These are phyloP conservation scores for Australoheros facetus DNA, from an alignment of 2,797 vertebrate genomes.

Conservation along the genomic window DNA sequence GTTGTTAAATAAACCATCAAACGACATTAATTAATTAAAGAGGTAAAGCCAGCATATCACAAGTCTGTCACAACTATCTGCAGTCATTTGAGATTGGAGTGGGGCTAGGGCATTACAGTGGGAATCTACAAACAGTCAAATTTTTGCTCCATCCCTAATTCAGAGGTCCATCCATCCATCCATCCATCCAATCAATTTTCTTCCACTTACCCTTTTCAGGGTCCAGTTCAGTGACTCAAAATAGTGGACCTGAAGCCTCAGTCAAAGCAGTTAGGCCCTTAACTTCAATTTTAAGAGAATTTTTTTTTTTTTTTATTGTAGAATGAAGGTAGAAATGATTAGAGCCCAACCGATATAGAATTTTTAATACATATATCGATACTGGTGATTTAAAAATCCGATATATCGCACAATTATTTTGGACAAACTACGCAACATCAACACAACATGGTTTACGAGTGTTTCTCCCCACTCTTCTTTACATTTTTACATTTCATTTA, in stretches of 20 bases:
- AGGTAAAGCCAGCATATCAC: fast-evolving
- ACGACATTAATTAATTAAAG: not conserved
- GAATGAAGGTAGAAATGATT: not conserved
- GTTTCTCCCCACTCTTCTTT: not conserved
- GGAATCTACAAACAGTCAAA: not conserved
- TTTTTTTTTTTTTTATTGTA: not conserved
- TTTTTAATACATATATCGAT: not conserved
- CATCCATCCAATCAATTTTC: too few species aligned
- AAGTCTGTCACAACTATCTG: not conserved
- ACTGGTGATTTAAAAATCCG: not conserved
- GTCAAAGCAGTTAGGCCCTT: fast-evolving
- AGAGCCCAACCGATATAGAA: not conserved
- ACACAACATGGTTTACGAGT: too few species aligned
- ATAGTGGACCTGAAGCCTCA: not conserved
- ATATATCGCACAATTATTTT: not conserved
- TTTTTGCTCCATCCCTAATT: not conserved
- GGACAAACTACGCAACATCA: not conserved
- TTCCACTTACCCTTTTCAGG: too few species aligned
- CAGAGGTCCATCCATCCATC: not conserved
- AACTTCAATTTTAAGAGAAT: not conserved
- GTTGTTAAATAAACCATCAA: not conserved
- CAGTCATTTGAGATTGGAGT: not conserved
- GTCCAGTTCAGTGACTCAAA: not conserved
- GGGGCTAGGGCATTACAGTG: not conserved
- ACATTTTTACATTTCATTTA: not conserved